Percentiles rank a stretch among this genome's conserved stretches.
Evolutionary conservation across 2,888 invertebrate species (phyloP).

Genomic region (Synergus umbraculus): DNA sequence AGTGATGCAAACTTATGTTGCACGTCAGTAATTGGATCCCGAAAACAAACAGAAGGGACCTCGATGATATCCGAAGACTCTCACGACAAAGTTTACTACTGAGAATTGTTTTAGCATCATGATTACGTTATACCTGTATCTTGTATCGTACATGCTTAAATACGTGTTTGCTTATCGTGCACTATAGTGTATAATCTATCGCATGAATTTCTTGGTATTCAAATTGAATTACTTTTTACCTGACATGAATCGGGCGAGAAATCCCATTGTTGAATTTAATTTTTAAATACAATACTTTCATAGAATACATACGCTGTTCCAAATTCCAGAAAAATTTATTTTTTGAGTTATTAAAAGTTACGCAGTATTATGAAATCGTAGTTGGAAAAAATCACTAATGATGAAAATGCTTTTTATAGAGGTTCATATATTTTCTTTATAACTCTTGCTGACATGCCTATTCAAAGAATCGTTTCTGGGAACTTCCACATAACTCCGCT

Average conservation of each 20-base stretch:
- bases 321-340: too few relatives aligned
- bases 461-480: slow-evolving; percentile 48
- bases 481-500: slow-evolving; percentile 40
- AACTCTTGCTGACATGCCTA: slow-evolving; percentile 46
- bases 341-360: too few relatives aligned
- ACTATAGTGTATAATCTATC: slow-evolving; percentile 21
- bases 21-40: slow-evolving; percentile 59
- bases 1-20: slow-evolving; percentile 43
- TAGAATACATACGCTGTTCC: too few relatives aligned
- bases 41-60: slow-evolving; percentile 60
- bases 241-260: not conserved
- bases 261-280: not conserved
- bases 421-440: not conserved
- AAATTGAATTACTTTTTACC: not conserved
- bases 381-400: too few relatives aligned
- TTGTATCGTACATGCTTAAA: slow-evolving; percentile 33
- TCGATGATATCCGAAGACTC: slow-evolving; percentile 61
- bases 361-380: too few relatives aligned
- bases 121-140: slow-evolving; percentile 56
- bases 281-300: too few relatives aligned
- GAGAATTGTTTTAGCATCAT: slow-evolving; percentile 64
- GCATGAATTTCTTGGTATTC: not conserved
- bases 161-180: slow-evolving; percentile 47
- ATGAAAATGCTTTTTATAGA: too few relatives aligned
- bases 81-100: slow-evolving; percentile 63